Percentiles rank a stretch among this genome's conserved stretches.
phyloP scores from a whole-genome alignment of 2,113 vertebrate species.

The Pangasianodon hypophthalmus region DNA sequence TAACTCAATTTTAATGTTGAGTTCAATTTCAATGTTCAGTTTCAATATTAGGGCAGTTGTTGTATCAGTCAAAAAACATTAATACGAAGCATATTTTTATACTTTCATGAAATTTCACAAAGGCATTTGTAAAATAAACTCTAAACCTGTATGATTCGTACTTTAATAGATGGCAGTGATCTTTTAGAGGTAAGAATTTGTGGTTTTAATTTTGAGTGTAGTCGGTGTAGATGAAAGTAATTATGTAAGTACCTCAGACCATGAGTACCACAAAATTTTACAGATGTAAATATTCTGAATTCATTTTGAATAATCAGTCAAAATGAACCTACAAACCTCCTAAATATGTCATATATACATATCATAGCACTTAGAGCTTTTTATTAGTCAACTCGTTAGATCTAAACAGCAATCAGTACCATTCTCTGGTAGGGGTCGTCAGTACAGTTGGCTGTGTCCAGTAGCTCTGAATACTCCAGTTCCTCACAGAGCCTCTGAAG shows the following conservation, averaged over 20 bases:
- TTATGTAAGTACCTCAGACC: neutral
- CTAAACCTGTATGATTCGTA: neutral
- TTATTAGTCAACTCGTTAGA: neutral
- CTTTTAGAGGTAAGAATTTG: neutral
- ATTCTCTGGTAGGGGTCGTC: conserved; percentile 85
- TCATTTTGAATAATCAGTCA: neutral
- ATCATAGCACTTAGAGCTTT: neutral
- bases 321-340: neutral
- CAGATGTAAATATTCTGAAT: neutral
- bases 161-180: neutral
- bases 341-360: neutral
- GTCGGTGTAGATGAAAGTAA: neutral
- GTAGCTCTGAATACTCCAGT: conserved; percentile 92
- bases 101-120: neutral
- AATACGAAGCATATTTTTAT: neutral
- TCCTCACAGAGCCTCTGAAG: conserved; percentile 96
- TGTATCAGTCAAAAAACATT: neutral
- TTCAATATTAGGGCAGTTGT: neutral
- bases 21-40: too few relatives aligned
- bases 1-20: neutral
- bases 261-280: neutral
- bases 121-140: neutral
- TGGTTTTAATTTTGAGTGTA: neutral
- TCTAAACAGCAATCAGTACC: conserved; percentile 68
- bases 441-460: conserved; percentile 82